Evolutionary conservation across 2,797 vertebrate species (phyloP), one percentile per base, ranked within the genome.

Genomic region (Xyrichtys novacula): DNA sequence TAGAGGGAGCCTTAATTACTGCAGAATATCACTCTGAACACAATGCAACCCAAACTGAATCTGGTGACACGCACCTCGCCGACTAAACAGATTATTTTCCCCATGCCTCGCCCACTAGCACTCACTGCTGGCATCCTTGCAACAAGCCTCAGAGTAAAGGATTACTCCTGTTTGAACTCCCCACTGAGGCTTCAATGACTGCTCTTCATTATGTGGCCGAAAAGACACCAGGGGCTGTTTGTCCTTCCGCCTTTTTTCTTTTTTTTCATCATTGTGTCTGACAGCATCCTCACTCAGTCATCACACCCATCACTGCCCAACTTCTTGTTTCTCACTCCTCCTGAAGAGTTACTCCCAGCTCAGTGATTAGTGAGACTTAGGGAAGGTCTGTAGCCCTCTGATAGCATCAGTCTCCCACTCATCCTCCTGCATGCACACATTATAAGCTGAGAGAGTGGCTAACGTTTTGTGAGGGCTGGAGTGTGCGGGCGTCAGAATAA

Each of bases 281-380:
- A 43, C 25, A 38, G 25, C 31, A 31, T 63, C 40, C 46, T 50
- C 57, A 38, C 17, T n/a, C 39, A 50, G 20, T 70, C 29, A 22
- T 80, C 66, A 50, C 22, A 36, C 58, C 23, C 43, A 15, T 54
- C 39, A 56, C 20, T 7, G 23, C 20, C 4, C 2, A n/a, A 48
- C 23, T 32, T 46, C 56, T 31, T 42, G 17, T 34, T 28, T 17
- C 20, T 17, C 40, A 32, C 47, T 65, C 36, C 53, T 55, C 60
- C 70, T 40, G 54, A 68, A 70, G 65, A n/a, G n/a, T n/a, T 40
- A 72, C 59, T 74, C 65, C 68, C 59, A 48, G 65, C 34, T 81
- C 52, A 60, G 68, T 84, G 76, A 88, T 91, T 85, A 85, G 85
- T 83, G 67, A 38, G 71, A 80, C 59, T 78, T 81, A 75, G 75